Percentiles rank a stretch among this genome's conserved stretches.
phyloP scores from a whole-genome alignment of 2,888 invertebrate species.

The Oscheius sp. region DNA sequence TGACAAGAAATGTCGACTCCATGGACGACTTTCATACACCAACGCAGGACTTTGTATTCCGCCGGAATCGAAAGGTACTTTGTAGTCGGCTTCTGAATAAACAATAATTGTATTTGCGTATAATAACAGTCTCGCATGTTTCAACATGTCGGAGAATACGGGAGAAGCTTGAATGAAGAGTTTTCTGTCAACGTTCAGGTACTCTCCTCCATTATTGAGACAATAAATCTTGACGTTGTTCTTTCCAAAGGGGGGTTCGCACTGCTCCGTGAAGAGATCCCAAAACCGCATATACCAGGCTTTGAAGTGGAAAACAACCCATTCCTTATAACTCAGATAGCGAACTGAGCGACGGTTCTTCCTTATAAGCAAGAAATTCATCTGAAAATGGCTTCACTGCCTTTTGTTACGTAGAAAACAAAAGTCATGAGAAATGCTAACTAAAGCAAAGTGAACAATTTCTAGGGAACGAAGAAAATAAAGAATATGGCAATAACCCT shows the following conservation, averaged over 20 bases:
- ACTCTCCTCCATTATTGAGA: constrained; percentile 19
- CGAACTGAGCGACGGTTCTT: not conserved
- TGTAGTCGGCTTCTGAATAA: constrained; percentile 3
- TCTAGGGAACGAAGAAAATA: too few species aligned
- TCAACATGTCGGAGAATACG: constrained; percentile 11
- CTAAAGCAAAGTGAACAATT: too few species aligned
- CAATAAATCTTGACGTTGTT: constrained; percentile 22
- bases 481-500: too few species aligned
- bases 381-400: too few species aligned
- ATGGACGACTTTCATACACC: constrained; percentile 25
- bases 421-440: too few species aligned
- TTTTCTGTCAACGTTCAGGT: constrained; percentile 20
- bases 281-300: not conserved
- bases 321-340: not conserved
- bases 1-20: not conserved
- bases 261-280: not conserved
- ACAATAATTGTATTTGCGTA: not conserved
- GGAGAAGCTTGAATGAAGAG: constrained; percentile 12
- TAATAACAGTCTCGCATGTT: not conserved
- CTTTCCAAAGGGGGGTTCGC: constrained; percentile 3
- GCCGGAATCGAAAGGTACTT: constrained; percentile 1
- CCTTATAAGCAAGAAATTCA: not conserved
- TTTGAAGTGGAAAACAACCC: constrained; percentile 7
- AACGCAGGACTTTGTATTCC: constrained; percentile 18
- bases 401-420: too few species aligned